Conservation (phyloP, 2,797 vertebrate species). For the Rhabdophis nuchalis region DNA sequence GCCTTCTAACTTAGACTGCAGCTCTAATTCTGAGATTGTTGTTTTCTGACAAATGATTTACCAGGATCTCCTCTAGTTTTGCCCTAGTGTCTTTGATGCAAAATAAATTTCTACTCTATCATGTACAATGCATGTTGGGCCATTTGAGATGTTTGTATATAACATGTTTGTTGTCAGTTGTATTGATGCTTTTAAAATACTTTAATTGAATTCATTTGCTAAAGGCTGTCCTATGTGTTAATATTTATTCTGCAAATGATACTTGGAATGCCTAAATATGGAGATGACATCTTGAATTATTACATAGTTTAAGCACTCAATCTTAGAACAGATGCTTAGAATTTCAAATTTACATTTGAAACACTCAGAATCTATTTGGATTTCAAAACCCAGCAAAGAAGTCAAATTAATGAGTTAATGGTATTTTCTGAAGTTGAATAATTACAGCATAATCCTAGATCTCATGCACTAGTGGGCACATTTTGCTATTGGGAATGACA, state of each 20-base stretch:
- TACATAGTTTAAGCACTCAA: slow-evolving; percentile 47
- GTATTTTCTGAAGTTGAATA: slow-evolving; percentile 40
- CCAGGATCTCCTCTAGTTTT: neutral
- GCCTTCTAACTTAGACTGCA: neutral
- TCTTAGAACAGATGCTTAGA: slow-evolving; percentile 52
- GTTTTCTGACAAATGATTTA: neutral
- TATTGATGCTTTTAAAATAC: slow-evolving; percentile 48
- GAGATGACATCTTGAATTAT: slow-evolving; percentile 63
- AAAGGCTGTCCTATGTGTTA: slow-evolving; percentile 56
- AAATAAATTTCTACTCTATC: neutral
- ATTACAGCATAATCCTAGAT: slow-evolving; percentile 25
- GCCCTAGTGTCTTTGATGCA: neutral
- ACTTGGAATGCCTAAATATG: slow-evolving; percentile 52
- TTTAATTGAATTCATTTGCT: slow-evolving; percentile 55
- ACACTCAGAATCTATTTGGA: slow-evolving; percentile 48
- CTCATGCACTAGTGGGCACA: neutral
- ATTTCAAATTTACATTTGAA: slow-evolving; percentile 43
- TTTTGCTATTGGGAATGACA: slow-evolving; percentile 30
- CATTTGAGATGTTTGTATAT: neutral
- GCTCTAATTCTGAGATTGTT: neutral
- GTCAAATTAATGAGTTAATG: slow-evolving; percentile 42
- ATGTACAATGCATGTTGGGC: neutral
- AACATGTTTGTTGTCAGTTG: slow-evolving; percentile 47
- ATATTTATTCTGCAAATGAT: slow-evolving; percentile 44
- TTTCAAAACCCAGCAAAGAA: slow-evolving; percentile 43